Percentiles rank a stretch among this genome's conserved stretches.
phyloP scores from a whole-genome alignment of 2,797 vertebrate species.

The Scarus forsteni region DNA sequence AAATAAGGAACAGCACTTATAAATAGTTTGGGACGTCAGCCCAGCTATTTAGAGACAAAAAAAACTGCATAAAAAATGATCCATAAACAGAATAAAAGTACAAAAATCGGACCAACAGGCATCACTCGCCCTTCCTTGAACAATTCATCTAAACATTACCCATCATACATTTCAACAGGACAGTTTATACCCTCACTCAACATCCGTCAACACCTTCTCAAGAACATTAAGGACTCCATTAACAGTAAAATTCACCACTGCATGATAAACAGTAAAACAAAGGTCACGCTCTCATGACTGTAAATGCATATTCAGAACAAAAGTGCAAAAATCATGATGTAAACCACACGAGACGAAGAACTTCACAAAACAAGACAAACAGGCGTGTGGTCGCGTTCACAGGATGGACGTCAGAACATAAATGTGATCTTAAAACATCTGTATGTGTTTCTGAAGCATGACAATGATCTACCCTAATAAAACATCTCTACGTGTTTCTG shows the following conservation, averaged over 20 bases:
- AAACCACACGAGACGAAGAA: slow-evolving; percentile 24
- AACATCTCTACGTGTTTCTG: too few species aligned
- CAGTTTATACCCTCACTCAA: slow-evolving; percentile 9
- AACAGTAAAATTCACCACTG: neutral
- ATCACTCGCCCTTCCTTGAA: slow-evolving; percentile 26
- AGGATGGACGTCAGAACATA: neutral
- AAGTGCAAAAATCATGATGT: slow-evolving; percentile 64
- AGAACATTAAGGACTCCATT: slow-evolving; percentile 11
- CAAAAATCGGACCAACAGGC: slow-evolving; percentile 22
- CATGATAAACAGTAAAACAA: slow-evolving; percentile 18
- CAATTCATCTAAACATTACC: neutral
- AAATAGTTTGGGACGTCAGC: slow-evolving; percentile 49
- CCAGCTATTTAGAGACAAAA: slow-evolving; percentile 15
- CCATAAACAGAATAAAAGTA: slow-evolving; percentile 11
- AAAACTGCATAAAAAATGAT: slow-evolving; percentile 50
- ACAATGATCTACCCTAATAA: neutral
- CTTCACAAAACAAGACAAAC: neutral
- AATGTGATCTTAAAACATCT: neutral
- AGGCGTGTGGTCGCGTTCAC: slow-evolving; percentile 3
- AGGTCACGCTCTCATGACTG: slow-evolving; percentile 9
- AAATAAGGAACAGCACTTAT: slow-evolving; percentile 29
- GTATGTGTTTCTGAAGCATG: slow-evolving; percentile 21
- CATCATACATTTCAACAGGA: neutral
- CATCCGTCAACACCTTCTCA: neutral
- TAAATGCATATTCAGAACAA: slow-evolving; percentile 49